Base-by-base conservation (phyloP, 2,797 vertebrate genomes). In the Sebastes jordani region DNA sequence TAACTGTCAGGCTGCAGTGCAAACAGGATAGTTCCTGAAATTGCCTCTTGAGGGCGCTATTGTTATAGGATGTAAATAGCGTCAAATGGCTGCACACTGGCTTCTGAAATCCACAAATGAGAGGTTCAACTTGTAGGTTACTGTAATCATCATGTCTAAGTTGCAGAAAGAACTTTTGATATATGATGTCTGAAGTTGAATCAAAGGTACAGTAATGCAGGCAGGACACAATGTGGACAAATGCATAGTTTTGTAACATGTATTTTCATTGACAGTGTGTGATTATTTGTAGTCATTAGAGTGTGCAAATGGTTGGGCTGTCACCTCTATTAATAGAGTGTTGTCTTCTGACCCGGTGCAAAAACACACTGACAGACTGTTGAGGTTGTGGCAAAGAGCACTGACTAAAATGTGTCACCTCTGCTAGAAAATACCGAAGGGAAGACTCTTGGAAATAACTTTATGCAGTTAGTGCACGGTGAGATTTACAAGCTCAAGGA, bases 351-450 rank as follows among this genome's bases (percentile, higher is more conserved):
- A 84, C 78, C 64, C 23, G 64, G 60, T 77, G 34, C 64, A 69
- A 62, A 60, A 82, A 56, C 80, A 46, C 49, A 80, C 56, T 55
- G 59, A 58, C 58, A 70, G 59, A 38, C 36, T 59, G 32, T 32
- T 71, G 34, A 83, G 72, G 77, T 54, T 83, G 56, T 82, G 72
- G 79, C 82, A 90, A 89, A 88, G 66, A 88, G 59, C 52, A n/a
- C 29, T 4, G 55, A 58, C 61, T 74, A 59, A 91, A 93, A 93
- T 92, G 82, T 91, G 46, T 88, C 91, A 90, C 90, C 81, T 82
- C 64, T 60, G 58, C 68, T 80, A 32, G 78, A 92, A 90, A 88
- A 78, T n/a, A 71, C 38, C 42, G 36, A 29, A 29, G 16, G 4
- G 18, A 63, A 42, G 34, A 25, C 36, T 5, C 6, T 56, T 8